phyloP scores from a whole-genome alignment of 1,140 invertebrate species.

The Drosophila carrolli region DNA sequence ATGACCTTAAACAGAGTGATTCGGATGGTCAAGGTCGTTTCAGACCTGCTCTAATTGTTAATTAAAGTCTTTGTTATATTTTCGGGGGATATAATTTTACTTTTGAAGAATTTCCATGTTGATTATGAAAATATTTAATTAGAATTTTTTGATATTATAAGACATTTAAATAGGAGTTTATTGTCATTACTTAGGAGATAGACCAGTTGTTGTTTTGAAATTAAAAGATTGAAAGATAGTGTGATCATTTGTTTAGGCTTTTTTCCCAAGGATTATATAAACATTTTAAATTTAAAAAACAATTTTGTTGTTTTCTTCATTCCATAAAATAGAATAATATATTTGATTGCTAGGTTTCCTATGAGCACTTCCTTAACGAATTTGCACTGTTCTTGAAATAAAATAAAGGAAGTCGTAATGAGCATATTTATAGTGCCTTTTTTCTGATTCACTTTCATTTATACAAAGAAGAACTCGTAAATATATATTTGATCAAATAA shows the following conservation, averaged over 20 bases:
- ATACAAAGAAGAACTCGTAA: constrained; percentile 12
- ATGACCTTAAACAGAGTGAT: constrained; percentile 3
- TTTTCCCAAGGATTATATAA: background rate
- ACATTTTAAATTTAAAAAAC: background rate
- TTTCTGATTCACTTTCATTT: constrained; percentile 22
- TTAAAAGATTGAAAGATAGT: too few species aligned
- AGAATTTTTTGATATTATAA: too few species aligned
- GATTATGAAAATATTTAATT: too few species aligned
- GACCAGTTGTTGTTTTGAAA: too few species aligned
- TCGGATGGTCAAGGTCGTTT: constrained; percentile 15
- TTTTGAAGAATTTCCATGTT: background rate
- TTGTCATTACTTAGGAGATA: too few species aligned
- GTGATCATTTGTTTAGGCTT: too few species aligned
- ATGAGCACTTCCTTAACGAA: background rate
- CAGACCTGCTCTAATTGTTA: background rate
- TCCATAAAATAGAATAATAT: background rate
- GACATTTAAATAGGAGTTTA: too few species aligned
- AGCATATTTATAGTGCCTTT: constrained; percentile 14
- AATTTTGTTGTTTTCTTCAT: background rate
- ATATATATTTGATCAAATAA: constrained; percentile 32
- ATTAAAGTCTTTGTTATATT: background rate
- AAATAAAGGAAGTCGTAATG: constrained; percentile 13
- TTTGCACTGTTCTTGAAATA: background rate
- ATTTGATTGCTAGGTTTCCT: background rate
- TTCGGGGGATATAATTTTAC: background rate